Percentiles rank a stretch among this genome's conserved stretches.
Evolutionary conservation across 2,888 invertebrate genomes (phyloP).

Genomic region (Gryllus longicercus): DNA sequence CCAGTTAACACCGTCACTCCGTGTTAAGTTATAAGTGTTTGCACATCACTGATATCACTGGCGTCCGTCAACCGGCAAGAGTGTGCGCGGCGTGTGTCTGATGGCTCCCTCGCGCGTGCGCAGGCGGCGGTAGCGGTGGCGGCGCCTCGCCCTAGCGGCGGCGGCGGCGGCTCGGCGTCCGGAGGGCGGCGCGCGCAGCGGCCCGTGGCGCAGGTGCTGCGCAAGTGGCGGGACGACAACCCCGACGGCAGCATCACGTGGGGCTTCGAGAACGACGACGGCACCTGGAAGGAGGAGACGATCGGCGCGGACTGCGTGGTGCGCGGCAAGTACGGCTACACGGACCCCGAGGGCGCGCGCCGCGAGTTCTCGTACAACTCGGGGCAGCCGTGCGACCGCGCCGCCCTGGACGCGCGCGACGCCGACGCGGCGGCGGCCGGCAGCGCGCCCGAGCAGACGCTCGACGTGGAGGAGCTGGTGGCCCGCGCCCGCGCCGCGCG

Average conservation of each 20-base stretch:
- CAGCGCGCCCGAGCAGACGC: not conserved
- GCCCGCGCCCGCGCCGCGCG: not conserved
- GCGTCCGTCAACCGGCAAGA: too few relatives aligned
- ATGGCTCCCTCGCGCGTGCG: too few relatives aligned
- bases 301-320: slow-evolving; percentile 75
- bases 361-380: slow-evolving; percentile 80
- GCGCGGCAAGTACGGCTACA: slow-evolving; percentile 77
- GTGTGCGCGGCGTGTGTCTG: too few relatives aligned
- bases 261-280: slow-evolving; percentile 87
- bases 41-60: too few relatives aligned
- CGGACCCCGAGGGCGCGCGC: slow-evolving; percentile 77
- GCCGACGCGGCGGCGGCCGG: not conserved
- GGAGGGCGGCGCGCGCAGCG: not conserved
- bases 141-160: not conserved
- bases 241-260: slow-evolving; percentile 78
- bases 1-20: too few relatives aligned
- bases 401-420: not conserved
- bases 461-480: not conserved
- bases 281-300: slow-evolving; percentile 79
- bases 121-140: too few relatives aligned
- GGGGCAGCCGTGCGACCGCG: slow-evolving; percentile 64
- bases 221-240: slow-evolving; percentile 71
- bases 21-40: too few relatives aligned
- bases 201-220: slow-evolving; percentile 43
- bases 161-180: not conserved